Percentiles rank a stretch among this genome's conserved stretches.
These are phyloP conservation scores for Aphis gossypii DNA, from an alignment of 1,140 invertebrate genomes.

Conservation along the genomic window DNA sequence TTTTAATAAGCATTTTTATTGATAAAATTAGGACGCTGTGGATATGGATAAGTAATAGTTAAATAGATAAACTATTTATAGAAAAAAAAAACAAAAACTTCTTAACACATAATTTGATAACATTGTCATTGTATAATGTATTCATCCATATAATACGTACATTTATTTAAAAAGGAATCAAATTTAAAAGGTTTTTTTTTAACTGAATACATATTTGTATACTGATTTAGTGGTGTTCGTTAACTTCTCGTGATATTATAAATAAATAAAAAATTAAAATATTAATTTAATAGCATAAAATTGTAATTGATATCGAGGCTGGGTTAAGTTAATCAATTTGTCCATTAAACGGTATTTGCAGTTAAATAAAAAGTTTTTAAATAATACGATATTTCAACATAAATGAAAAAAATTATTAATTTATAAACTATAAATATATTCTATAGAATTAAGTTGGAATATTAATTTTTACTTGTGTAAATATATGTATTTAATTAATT, in stretches of 20 bases:
- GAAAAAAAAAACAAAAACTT: neutral
- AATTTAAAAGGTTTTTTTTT: neutral
- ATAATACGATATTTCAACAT: neutral
- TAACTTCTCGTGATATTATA: neutral
- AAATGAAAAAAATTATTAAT: neutral
- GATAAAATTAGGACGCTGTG: neutral
- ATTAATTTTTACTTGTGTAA: neutral
- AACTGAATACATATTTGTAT: neutral
- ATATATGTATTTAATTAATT: neutral
- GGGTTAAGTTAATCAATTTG: neutral
- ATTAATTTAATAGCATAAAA: no score
- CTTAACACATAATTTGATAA: neutral
- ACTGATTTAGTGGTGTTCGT: neutral
- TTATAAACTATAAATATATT: neutral
- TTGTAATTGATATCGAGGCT: neutral
- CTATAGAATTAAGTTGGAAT: neutral
- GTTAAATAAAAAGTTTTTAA: neutral
- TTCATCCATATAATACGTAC: no score
- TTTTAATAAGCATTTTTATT: constrained; percentile 27
- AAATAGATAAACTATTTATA: neutral
- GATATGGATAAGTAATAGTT: constrained; percentile 4
- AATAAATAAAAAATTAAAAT: neutral
- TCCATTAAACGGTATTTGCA: neutral
- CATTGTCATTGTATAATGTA: neutral
- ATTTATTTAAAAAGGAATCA: neutral